Evolutionary conservation across 2,888 invertebrate species (phyloP).

Genomic region (Odontothrips loti): DNA sequence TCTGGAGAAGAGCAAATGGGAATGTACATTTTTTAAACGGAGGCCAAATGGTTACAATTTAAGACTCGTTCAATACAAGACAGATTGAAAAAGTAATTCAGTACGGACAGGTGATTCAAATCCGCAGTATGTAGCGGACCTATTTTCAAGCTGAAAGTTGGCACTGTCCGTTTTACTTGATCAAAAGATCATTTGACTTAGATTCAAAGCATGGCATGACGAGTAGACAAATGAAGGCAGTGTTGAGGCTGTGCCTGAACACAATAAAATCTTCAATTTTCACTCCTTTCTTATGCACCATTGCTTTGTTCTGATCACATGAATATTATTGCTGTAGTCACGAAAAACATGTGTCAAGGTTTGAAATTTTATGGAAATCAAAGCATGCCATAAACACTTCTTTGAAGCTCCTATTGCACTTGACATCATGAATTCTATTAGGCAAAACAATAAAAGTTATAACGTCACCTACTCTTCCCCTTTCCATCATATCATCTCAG

Average conservation of each 20-base stretch:
- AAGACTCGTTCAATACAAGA: constrained; percentile 17
- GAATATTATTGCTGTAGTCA: not conserved
- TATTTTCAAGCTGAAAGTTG: not conserved
- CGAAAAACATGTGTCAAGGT: not conserved
- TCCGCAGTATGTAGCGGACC: not conserved
- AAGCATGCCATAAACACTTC: not conserved
- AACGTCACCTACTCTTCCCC: not conserved
- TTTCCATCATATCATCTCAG: not conserved
- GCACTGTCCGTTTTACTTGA: not conserved
- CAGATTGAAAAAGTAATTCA: not conserved
- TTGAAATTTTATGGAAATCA: not conserved
- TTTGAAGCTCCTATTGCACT: not conserved
- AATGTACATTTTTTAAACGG: not conserved
- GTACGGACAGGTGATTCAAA: not conserved
- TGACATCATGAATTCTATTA: not conserved
- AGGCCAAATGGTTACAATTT: not conserved
- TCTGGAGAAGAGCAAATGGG: constrained; percentile 8
- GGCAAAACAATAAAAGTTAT: not conserved
- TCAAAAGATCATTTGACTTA: not conserved
- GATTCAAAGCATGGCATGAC: not conserved
- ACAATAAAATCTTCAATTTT: not conserved
- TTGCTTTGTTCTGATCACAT: constrained; percentile 1
- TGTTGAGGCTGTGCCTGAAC: not conserved
- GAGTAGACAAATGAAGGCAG: not conserved
- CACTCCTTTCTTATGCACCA: not conserved